These are phyloP conservation scores for Lithosia quadra DNA, from an alignment of 2,888 invertebrate genomes.

Conservation along the genomic window DNA sequence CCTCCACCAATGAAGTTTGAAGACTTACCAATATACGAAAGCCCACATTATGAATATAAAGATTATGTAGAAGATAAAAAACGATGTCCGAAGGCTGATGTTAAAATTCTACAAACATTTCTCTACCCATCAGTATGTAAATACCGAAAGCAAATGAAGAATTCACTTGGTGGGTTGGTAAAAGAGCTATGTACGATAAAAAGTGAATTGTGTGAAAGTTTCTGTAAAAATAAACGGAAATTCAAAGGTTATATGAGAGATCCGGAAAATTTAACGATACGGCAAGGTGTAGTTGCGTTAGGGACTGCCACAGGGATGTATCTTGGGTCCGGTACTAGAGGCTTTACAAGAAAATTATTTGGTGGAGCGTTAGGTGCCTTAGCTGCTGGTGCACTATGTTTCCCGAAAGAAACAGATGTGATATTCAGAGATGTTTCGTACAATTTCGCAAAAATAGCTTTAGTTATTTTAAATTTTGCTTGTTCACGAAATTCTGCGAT, in stretches of 20 bases:
- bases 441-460: conserved; percentile 38
- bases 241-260: conserved; percentile 61
- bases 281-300: conserved; percentile 54
- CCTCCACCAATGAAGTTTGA: conserved; percentile 72
- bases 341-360: conserved; percentile 54
- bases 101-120: conserved; percentile 60
- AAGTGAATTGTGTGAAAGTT: conserved; percentile 28
- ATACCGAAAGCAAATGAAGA: conserved; percentile 40
- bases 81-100: conserved; percentile 58
- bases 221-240: conserved; percentile 21
- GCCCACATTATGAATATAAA: conserved; percentile 70
- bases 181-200: conserved; percentile 25
- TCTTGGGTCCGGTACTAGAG: conserved; percentile 31
- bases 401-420: conserved; percentile 71
- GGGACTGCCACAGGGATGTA: conserved; percentile 58
- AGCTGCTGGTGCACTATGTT: conserved; percentile 63
- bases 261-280: conserved; percentile 53
- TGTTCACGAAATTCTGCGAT: conserved; percentile 52
- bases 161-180: conserved; percentile 28
- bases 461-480: conserved; percentile 53
- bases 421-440: conserved; percentile 56
- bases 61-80: conserved; percentile 53
- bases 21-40: conserved; percentile 69
- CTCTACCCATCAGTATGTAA: conserved; percentile 61
- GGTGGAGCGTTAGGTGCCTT: conserved; percentile 58